These are phyloP conservation scores for Chaenogobius annularis DNA, from an alignment of 2,113 vertebrate species.

Conservation along the genomic window DNA sequence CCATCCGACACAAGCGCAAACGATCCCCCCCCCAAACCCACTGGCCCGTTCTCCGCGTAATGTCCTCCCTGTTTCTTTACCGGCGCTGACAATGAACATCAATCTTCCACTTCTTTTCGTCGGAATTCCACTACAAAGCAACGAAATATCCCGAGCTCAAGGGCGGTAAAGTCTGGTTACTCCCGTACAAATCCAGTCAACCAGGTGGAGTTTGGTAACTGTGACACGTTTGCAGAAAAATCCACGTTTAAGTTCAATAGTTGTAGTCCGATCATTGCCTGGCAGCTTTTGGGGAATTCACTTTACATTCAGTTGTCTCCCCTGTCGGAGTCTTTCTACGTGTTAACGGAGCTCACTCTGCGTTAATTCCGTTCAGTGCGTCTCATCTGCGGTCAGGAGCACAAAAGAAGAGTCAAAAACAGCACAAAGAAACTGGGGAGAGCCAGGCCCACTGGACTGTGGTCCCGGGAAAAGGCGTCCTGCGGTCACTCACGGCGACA, in stretches of 20 bases:
- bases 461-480: conserved; percentile 15
- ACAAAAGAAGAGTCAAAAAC: background rate
- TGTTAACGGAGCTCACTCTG: conserved; percentile 23
- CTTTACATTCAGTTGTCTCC: conserved; percentile 12
- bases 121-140: conserved; percentile 47
- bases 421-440: background rate
- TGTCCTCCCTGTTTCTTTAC: conserved; percentile 7
- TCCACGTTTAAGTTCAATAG: conserved; percentile 3
- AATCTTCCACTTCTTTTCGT: conserved; percentile 17
- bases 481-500: conserved; percentile 19
- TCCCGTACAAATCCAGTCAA: conserved; percentile 4
- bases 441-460: background rate
- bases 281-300: conserved; percentile 21
- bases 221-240: background rate
- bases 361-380: conserved; percentile 25
- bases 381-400: conserved; percentile 28
- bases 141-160: conserved; percentile 32
- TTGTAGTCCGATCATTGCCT: conserved; percentile 1
- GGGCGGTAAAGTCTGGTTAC: conserved; percentile 35
- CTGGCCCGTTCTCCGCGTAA: background rate
- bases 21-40: conserved; percentile 11
- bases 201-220: background rate
- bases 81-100: conserved; percentile 1
- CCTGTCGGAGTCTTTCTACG: conserved; percentile 8
- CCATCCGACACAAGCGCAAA: conserved; percentile 42